Evolutionary conservation across 2,113 vertebrate genomes (phyloP), one percentile per base, ranked within the genome.

Genomic region (Crocuta crocuta): DNA sequence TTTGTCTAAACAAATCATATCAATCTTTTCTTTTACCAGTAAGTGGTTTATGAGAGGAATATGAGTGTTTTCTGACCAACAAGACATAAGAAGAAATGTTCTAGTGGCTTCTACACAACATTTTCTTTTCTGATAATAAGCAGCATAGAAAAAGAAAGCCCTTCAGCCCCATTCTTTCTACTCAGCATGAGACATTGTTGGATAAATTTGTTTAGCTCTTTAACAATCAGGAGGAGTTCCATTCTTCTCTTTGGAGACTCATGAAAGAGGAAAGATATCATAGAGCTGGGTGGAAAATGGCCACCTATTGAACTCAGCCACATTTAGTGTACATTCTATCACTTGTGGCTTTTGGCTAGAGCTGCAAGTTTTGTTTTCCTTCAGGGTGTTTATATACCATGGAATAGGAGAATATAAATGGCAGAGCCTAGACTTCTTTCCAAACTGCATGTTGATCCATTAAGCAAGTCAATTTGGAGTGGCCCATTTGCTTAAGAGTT

Each of bases 251-350:
- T 15, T 45, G 19, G 26, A 90, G n/a, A 16, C 26, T 33, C 61
- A 19, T 15, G 0, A 1, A 12, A 4, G 28, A 17, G 21, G 26
- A 50, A n/a, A n/a, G 13, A 35, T 3, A 50, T 8, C 24, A 16
- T 31, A n/a, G 50, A 71, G 4, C 10, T 31, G 11, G n/a, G 28
- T 31, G 21, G 10, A 78, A 53, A 89, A 74, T 23, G 9, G 31
- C 5, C 48, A 68, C 28, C 28, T 24, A 35, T 17, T 35, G 35
- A 19, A 21, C n/a, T 33, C 33, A 48, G 71, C 1, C 23, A 82
- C 17, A 1, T 5, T 45, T 63, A 45, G 2, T 55, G 16, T 4
- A 4, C 24, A 23, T 78, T n/a, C 17, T 80, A 19, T 87, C 68
- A 6, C 19, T 66, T 10, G 9, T 58, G 35, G 79, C 33, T 35